A percentile compares a stretch with the other conserved stretches of the same genome.
phyloP scores from a whole-genome alignment of 2,888 invertebrate species.

The Sericinus montela region DNA sequence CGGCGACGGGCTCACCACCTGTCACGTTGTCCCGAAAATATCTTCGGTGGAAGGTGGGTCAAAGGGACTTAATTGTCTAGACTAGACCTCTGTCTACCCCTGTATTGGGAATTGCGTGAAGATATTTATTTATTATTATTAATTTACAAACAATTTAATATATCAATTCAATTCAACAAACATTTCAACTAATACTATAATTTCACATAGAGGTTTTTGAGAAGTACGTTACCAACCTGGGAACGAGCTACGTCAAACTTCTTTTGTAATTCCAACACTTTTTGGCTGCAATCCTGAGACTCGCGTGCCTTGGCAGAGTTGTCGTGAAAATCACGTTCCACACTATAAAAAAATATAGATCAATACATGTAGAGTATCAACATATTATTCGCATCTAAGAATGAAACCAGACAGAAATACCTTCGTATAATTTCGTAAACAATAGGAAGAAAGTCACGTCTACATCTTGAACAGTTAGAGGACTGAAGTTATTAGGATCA shows the following conservation, averaged over 20 bases:
- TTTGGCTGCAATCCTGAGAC: conserved; percentile 92
- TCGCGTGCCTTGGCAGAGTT: conserved; percentile 89
- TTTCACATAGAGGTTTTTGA: too few relatives aligned
- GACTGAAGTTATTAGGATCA: conserved; percentile 69
- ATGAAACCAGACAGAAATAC: conserved; percentile 67
- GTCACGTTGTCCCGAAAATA: too few relatives aligned
- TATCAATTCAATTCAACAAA: too few relatives aligned
- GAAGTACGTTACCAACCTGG: too few relatives aligned
- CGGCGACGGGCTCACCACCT: too few relatives aligned
- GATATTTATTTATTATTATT: too few relatives aligned
- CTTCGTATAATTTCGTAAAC: conserved; percentile 96
- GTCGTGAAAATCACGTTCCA: conserved; percentile 94
- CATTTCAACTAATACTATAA: too few relatives aligned
- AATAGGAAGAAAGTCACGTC: conserved; percentile 95
- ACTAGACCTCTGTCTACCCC: too few relatives aligned
- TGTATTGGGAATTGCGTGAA: too few relatives aligned
- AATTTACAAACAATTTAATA: too few relatives aligned
- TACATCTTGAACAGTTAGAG: conserved; percentile 87
- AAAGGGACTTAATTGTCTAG: too few relatives aligned
- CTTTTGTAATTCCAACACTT: conserved; percentile 92
- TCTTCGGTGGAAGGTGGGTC: too few relatives aligned
- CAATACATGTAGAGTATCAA: background rate
- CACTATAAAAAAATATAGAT: conserved; percentile 74
- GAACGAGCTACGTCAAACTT: conserved; percentile 91
- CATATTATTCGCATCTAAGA: conserved; percentile 31